Base-by-base conservation (phyloP, 2,797 vertebrate genomes). In the Champsocephalus esox region DNA sequence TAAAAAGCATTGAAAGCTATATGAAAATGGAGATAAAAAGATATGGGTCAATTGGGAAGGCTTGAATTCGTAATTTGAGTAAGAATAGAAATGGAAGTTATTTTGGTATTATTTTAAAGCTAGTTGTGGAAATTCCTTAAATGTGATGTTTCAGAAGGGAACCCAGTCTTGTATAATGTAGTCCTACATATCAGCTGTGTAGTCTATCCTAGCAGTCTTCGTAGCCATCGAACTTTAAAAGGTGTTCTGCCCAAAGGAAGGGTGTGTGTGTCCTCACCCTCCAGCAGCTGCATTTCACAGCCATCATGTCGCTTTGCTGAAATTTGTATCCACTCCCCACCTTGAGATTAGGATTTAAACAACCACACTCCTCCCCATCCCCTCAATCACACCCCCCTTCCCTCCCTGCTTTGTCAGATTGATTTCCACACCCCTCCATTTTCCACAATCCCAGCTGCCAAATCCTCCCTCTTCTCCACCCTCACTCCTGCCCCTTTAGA, bases 271-370 rank as follows among this genome's bases (percentile, higher is more conserved):
- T 84, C 93, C 95, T 95, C 93, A 94, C 87, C 94, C 95, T 96
- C 91, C 93, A 95, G 94, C 92, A 95, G 91, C 93, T 95, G 94
- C 93, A 94, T 93, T 95, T 93, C 86, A 90, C 89, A 91, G 86
- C 89, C 89, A 90, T 95, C 94, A 93, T 94, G 93, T 94, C 83
- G 89, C 90, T 91, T 89, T 83, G 84, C 90, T 81, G 5, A 77
- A 61, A 66, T 69, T 49, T 38, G 34, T 3, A 24, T 24, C 68
- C 52, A 63, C 52, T 51, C 64, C 51, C 80, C 45, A 9, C 38
- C 75, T 38, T 56, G 21, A 48, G 21, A 66, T 77, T 56, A 80
- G 38, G 59, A 50, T 54, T 66, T 48, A 50, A 76, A 54, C 32
- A 55, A 4, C 52, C 61, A 55, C 61, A 70, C 10, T 48, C 70